Percentiles rank a stretch among this genome's conserved stretches.
Conservation (phyloP, 1,140 invertebrate species). For the Pomacea maculata region DNA sequence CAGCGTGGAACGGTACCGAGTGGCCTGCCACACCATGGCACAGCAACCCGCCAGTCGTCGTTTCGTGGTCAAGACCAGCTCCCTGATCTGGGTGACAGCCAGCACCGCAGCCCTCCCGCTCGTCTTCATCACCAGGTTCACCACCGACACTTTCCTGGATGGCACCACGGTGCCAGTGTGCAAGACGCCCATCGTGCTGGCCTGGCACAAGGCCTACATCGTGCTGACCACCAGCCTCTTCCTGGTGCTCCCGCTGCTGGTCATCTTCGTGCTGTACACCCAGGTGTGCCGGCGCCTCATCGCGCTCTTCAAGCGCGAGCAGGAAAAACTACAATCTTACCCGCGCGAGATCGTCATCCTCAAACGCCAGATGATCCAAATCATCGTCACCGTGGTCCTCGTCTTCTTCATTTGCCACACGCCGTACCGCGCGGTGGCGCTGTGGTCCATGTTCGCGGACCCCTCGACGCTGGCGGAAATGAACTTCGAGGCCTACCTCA, state of each 20-base stretch:
- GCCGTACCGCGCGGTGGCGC: constrained; percentile 39
- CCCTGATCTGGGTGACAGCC: constrained; percentile 35
- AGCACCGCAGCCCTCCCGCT: constrained; percentile 27
- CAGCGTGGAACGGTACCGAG: constrained; percentile 92
- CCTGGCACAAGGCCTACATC: constrained; percentile 33
- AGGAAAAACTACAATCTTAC: constrained; percentile 24
- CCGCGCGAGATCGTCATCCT: constrained; percentile 33
- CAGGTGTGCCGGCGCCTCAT: constrained; percentile 32
- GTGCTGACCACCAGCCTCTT: constrained; percentile 30
- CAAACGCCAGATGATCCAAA: constrained; percentile 41
- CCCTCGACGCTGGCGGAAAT: constrained; percentile 14
- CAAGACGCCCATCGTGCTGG: constrained; percentile 26
- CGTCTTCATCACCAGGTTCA: constrained; percentile 30
- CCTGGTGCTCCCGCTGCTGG: constrained; percentile 35
- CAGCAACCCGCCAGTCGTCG: constrained; percentile 11
- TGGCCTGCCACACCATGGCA: constrained; percentile 89
- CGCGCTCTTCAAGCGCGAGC: constrained; percentile 26
- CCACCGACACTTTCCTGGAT: constrained; percentile 17
- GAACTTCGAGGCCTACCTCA: constrained; percentile 33
- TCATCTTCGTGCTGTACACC: constrained; percentile 34
- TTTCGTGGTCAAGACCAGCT: constrained; percentile 24
- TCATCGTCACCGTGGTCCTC: constrained; percentile 43
- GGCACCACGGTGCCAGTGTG: constrained; percentile 29
- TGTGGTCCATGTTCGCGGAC: constrained; percentile 41
- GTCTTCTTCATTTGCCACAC: constrained; percentile 52